These are phyloP conservation scores for Bos taurus DNA, from an alignment of 2,113 vertebrate species.

Conservation along the genomic window DNA sequence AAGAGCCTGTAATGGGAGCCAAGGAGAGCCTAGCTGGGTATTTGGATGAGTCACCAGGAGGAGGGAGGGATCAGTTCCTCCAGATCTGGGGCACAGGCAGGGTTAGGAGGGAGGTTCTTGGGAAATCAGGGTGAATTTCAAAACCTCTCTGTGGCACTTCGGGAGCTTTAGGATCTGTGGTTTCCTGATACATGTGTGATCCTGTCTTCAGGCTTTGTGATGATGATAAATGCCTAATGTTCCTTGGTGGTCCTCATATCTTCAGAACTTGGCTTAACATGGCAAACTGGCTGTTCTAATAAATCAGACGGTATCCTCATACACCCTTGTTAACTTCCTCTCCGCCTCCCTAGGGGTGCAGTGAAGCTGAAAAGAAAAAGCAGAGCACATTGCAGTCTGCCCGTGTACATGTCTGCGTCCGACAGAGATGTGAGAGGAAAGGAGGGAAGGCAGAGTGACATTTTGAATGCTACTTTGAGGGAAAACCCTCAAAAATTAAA, in stretches of 20 bases:
- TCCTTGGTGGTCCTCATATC: background rate
- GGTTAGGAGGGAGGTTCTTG: background rate
- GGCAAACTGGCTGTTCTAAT: background rate
- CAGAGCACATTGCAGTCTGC: background rate
- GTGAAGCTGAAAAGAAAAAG: background rate
- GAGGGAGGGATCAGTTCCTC: background rate
- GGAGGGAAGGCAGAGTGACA: background rate
- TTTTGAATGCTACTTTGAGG: background rate
- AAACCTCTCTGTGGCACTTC: background rate
- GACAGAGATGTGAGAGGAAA: background rate
- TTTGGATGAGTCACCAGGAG: background rate
- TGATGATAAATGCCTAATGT: background rate
- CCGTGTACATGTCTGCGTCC: accelerated
- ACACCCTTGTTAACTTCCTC: background rate
- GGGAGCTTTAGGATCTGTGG: background rate
- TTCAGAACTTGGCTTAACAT: background rate
- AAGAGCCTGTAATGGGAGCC: background rate
- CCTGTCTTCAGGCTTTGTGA: background rate
- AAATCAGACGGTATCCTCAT: background rate
- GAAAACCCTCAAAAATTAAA: conserved; percentile 23
- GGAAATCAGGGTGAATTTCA: background rate
- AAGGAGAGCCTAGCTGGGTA: background rate
- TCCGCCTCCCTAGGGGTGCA: background rate
- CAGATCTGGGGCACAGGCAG: background rate
- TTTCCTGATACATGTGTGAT: background rate